A percentile compares a stretch with the other conserved stretches of the same genome.
Conservation (phyloP, 2,113 vertebrate species). For the Rhinoptilus africanus region DNA sequence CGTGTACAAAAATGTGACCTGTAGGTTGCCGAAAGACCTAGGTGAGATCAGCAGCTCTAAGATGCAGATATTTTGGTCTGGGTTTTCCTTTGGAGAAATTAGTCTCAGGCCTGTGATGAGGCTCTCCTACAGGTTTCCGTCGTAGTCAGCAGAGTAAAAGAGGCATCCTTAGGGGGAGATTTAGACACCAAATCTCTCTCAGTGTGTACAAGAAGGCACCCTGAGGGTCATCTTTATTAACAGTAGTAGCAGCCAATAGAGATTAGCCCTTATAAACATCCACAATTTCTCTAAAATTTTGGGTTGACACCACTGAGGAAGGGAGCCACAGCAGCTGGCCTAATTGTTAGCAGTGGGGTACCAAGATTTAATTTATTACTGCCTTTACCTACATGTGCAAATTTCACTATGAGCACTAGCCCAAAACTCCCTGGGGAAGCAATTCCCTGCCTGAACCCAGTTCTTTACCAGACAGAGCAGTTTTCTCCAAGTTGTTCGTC, state of each 20-base stretch:
- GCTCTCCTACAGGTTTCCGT: background rate
- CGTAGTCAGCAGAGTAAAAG: background rate
- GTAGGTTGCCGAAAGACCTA: background rate
- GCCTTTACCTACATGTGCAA: background rate
- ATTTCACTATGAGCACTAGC: background rate
- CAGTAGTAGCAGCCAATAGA: background rate
- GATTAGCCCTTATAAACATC: background rate
- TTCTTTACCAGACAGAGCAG: background rate
- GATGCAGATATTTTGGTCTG: background rate
- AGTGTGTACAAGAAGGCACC: background rate
- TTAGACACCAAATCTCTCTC: background rate
- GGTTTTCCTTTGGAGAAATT: background rate
- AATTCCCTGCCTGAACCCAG: background rate
- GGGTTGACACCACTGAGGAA: background rate
- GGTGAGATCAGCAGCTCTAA: background rate
- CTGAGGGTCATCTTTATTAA: background rate
- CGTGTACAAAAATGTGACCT: background rate
- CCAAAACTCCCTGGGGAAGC: background rate
- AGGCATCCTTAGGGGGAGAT: background rate
- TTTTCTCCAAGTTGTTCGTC: background rate
- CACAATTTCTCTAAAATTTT: background rate
- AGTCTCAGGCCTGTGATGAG: background rate
- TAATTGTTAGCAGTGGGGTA: background rate
- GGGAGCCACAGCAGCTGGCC: background rate
- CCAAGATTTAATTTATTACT: background rate